Evolutionary conservation across 2,113 vertebrate species (phyloP).

Genomic region (Rallus limicola): DNA sequence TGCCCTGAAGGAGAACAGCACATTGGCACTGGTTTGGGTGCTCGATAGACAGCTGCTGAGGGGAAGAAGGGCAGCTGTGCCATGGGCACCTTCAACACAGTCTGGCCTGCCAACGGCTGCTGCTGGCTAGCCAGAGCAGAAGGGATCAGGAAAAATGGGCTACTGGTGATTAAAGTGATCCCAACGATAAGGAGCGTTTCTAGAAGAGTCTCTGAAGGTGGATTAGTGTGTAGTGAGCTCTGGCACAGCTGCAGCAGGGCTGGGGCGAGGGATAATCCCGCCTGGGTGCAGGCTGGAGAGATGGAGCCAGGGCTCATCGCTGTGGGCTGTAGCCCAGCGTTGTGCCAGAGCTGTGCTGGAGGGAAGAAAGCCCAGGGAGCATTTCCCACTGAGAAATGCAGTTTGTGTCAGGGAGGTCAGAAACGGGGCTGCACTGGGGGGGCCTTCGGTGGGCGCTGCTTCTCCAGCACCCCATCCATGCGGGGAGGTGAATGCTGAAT

Average conservation of each 20-base stretch:
- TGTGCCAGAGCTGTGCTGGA: neutral
- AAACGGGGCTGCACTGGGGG: neutral
- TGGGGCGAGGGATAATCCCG: neutral
- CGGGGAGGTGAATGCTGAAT: neutral
- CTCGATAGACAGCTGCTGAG: neutral
- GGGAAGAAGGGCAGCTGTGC: neutral
- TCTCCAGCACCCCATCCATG: neutral
- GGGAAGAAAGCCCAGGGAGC: neutral
- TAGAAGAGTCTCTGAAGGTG: neutral
- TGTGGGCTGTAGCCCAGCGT: neutral
- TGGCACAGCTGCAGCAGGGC: neutral
- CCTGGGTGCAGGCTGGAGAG: rapidly evolving
- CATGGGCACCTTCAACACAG: rapidly evolving
- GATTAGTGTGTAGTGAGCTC: rapidly evolving
- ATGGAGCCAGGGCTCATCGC: neutral
- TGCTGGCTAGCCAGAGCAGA: neutral
- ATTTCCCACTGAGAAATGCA: neutral
- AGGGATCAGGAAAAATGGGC: neutral
- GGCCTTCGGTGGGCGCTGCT: neutral
- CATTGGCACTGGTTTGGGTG: neutral
- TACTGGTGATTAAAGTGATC: neutral
- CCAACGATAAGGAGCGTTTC: neutral
- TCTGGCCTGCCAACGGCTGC: neutral
- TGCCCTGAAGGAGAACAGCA: neutral
- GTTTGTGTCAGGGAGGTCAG: neutral